phyloP scores from a whole-genome alignment of 1,140 invertebrate species.

The Drosophila persimilis region DNA sequence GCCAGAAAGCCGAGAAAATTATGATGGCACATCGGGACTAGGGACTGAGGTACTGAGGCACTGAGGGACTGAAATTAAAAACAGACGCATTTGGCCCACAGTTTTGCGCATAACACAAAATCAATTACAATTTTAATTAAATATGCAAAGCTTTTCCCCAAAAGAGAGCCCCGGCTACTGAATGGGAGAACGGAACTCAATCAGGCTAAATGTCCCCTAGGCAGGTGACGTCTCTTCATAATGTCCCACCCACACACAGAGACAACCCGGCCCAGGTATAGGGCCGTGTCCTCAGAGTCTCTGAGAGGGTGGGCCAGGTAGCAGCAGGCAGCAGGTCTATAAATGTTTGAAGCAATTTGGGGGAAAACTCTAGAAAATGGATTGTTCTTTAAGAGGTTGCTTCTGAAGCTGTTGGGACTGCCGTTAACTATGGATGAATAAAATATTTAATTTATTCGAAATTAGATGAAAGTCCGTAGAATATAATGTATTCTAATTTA shows the following conservation, averaged over 20 bases:
- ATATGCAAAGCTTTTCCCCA: conserved; percentile 69
- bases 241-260: conserved; percentile 32
- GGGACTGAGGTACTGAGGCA: neutral
- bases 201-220: conserved; percentile 61
- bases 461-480: no score
- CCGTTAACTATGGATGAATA: no score
- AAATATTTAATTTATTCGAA: no score
- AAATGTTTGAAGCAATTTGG: conserved; percentile 28
- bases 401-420: neutral
- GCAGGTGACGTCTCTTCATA: conserved; percentile 49
- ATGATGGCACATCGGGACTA: conserved; percentile 71
- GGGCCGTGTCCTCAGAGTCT: neutral
- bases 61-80: conserved; percentile 61
- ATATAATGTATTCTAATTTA: no score
- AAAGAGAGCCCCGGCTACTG: conserved; percentile 25
- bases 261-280: conserved; percentile 20
- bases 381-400: conserved; percentile 25
- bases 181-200: conserved; percentile 60
- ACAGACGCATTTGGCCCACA: conserved; percentile 74
- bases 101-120: conserved; percentile 76
- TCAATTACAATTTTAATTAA: conserved; percentile 80
- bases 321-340: no score
- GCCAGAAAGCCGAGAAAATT: conserved; percentile 72
- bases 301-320: no score
- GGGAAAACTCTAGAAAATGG: conserved; percentile 23